Percentiles rank a stretch among this genome's conserved stretches.
Evolutionary conservation across 2,888 invertebrate species (phyloP).

Genomic region (Acronicta leporina): DNA sequence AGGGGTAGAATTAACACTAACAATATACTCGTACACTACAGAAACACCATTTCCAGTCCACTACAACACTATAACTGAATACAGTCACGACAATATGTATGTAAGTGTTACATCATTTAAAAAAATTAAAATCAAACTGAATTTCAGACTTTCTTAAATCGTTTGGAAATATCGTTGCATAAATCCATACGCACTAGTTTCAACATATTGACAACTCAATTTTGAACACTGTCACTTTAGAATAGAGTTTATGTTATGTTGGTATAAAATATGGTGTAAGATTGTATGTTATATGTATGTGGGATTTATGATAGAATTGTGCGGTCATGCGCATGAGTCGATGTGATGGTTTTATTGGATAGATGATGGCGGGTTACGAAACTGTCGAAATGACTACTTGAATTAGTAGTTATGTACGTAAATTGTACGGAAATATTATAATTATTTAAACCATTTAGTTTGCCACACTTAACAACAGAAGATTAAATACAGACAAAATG

Average conservation of each 20-base stretch:
- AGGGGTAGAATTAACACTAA: no score
- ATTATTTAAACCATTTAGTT: no score
- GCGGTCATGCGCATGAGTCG: slow-evolving; percentile 1
- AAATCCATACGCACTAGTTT: neutral
- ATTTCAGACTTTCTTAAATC: slow-evolving; percentile 13
- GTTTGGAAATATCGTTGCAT: slow-evolving; percentile 8
- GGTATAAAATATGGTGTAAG: slow-evolving; percentile 15
- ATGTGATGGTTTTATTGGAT: neutral
- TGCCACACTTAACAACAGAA: no score
- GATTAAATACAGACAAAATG: no score
- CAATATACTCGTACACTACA: no score
- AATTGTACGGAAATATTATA: neutral
- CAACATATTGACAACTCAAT: neutral
- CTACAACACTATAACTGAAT: no score
- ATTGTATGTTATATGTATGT: slow-evolving; percentile 10
- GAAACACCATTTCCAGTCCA: no score
- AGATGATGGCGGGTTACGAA: neutral
- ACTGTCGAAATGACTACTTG: neutral
- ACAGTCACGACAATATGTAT: no score
- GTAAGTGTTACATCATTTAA: neutral
- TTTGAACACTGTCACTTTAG: neutral
- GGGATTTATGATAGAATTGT: slow-evolving; percentile 21
- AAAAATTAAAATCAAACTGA: neutral
- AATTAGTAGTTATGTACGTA: no score
- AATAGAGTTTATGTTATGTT: slow-evolving; percentile 8